Evolutionary conservation across 2,888 invertebrate genomes (phyloP).

Genomic region (Cistogaster globosa): DNA sequence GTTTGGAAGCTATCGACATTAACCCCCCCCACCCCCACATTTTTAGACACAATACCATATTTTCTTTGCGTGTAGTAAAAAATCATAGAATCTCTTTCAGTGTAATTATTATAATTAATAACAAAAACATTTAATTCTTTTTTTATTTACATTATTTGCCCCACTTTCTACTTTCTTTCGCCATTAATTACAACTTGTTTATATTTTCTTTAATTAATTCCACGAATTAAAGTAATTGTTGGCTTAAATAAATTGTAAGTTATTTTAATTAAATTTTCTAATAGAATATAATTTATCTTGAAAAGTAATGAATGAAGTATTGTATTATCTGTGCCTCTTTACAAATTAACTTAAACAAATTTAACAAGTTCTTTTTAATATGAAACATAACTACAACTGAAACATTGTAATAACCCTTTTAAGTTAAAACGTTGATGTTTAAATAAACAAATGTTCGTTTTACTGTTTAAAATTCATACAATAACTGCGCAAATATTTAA

Average conservation of each 20-base stretch:
- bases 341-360: not conserved
- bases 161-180: too few species aligned
- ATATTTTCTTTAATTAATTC: not conserved
- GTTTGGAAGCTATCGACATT: too few species aligned
- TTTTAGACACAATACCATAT: too few species aligned
- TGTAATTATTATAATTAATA: too few species aligned
- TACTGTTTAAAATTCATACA: conserved; percentile 69
- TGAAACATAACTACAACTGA: conserved; percentile 14
- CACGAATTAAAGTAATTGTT: too few species aligned
- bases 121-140: too few species aligned
- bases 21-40: too few species aligned
- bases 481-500: conserved; percentile 71
- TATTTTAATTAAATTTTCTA: conserved; percentile 16
- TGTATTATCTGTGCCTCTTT: conserved; percentile 1
- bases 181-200: too few species aligned
- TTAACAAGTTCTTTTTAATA: not conserved
- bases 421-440: conserved; percentile 48
- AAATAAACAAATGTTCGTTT: conserved; percentile 62
- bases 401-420: conserved; percentile 51
- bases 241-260: not conserved
- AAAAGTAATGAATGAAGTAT: not conserved
- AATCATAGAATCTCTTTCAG: too few species aligned
- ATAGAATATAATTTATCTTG: conserved; percentile 16
- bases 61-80: too few species aligned
- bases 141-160: too few species aligned